These are phyloP conservation scores for Thripadectes ignobilis DNA, from an alignment of 2,797 vertebrate genomes.

Conservation along the genomic window DNA sequence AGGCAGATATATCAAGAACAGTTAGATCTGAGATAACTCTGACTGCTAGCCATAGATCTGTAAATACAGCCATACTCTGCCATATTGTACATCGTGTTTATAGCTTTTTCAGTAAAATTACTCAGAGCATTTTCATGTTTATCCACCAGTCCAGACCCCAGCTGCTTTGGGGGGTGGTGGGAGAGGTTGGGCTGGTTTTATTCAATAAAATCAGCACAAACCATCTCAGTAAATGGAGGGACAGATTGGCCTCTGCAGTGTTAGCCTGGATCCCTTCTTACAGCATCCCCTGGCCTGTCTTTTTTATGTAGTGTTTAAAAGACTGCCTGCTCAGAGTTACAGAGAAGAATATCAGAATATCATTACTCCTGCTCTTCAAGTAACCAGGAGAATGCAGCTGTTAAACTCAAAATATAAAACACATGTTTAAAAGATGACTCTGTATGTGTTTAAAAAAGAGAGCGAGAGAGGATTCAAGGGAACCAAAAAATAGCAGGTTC, in stretches of 20 bases:
- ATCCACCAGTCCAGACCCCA: neutral
- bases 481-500: constrained; percentile 78
- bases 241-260: neutral
- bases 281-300: neutral
- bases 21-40: neutral
- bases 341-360: neutral
- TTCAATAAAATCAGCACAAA: neutral
- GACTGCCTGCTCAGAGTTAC: neutral
- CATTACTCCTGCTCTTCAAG: constrained; percentile 22
- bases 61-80: neutral
- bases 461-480: constrained; percentile 73
- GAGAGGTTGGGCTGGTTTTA: neutral
- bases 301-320: constrained; percentile 25
- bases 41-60: neutral
- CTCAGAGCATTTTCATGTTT: neutral
- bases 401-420: constrained; percentile 55
- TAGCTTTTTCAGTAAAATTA: constrained; percentile 2
- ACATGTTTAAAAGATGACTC: constrained; percentile 74
- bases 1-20: neutral
- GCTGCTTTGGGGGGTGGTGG: neutral
- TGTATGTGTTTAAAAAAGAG: constrained; percentile 62
- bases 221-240: constrained; percentile 3
- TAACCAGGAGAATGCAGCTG: constrained; percentile 31
- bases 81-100: neutral
- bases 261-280: neutral